These are phyloP conservation scores for Pseudomyrmex pallidus DNA, from an alignment of 1,140 invertebrate genomes.

Conservation along the genomic window DNA sequence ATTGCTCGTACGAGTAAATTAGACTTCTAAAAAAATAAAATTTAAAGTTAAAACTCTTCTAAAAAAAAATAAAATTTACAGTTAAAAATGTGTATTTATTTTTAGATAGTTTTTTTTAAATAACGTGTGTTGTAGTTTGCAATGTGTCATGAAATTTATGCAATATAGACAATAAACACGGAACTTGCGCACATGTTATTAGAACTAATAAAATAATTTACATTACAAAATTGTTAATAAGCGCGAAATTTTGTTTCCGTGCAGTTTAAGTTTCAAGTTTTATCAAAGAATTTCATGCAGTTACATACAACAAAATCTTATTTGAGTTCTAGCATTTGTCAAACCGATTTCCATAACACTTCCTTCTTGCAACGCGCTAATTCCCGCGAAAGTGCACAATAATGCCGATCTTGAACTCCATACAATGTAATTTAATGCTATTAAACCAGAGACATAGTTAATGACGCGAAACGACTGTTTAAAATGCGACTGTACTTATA, in stretches of 20 bases:
- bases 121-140: not conserved
- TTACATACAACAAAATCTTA: not conserved
- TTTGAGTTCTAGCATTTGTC: not conserved
- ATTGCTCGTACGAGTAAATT: not conserved
- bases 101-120: not conserved
- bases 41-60: not conserved
- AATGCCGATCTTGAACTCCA: conserved; percentile 1
- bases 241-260: not conserved
- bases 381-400: not conserved
- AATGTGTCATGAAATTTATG: not conserved
- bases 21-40: not conserved
- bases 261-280: not conserved
- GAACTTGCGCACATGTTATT: not conserved
- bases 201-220: conserved; percentile 7
- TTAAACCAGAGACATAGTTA: not conserved
- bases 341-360: not conserved
- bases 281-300: not conserved
- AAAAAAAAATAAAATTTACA: not conserved
- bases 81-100: not conserved
- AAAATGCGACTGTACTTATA: not conserved
- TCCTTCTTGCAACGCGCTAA: not conserved
- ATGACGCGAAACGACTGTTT: not conserved
- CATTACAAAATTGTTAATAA: not conserved
- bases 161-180: no score
- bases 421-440: conserved; percentile 4